These are phyloP conservation scores for Parthenolecanium corni DNA, from an alignment of 2,888 invertebrate genomes.

Conservation along the genomic window DNA sequence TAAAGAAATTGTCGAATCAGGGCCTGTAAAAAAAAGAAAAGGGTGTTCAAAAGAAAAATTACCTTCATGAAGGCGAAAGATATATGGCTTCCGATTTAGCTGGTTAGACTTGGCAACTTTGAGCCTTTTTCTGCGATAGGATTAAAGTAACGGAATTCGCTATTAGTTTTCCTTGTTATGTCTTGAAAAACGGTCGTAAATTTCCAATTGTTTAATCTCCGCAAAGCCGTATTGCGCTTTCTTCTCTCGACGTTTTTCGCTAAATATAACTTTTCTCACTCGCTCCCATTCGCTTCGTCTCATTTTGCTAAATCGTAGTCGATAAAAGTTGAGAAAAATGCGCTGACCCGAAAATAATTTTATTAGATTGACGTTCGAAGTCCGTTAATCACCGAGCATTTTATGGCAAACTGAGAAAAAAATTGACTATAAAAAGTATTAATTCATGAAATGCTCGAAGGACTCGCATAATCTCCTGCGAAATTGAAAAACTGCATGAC, in stretches of 20 bases:
- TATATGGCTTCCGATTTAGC: constrained; percentile 29
- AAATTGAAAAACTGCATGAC: too few relatives aligned
- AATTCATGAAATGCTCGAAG: too few relatives aligned
- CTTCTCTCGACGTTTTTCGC: constrained; percentile 26
- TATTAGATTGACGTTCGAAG: constrained; percentile 25
- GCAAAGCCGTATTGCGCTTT: constrained; percentile 28
- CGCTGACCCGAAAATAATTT: constrained; percentile 28
- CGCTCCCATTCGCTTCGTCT: neutral
- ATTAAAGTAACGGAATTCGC: constrained; percentile 30
- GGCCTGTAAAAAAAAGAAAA: constrained; percentile 23
- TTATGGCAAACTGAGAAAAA: neutral
- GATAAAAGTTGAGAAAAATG: constrained; percentile 8
- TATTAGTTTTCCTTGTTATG: constrained; percentile 30
- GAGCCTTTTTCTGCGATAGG: constrained; percentile 26
- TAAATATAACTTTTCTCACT: constrained; percentile 17
- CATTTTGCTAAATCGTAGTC: neutral
- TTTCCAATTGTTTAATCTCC: constrained; percentile 30
- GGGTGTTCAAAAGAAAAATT: constrained; percentile 29
- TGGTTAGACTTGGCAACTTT: constrained; percentile 29
- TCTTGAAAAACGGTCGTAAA: constrained; percentile 29
- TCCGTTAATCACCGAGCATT: too few relatives aligned
- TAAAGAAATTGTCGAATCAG: constrained; percentile 30
- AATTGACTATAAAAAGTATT: neutral
- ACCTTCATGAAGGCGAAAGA: constrained; percentile 28
- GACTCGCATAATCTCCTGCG: too few relatives aligned